Evolutionary conservation across 2,113 vertebrate species (phyloP), one percentile per base, ranked within the genome.

Genomic region (Manacus vitellinus): DNA sequence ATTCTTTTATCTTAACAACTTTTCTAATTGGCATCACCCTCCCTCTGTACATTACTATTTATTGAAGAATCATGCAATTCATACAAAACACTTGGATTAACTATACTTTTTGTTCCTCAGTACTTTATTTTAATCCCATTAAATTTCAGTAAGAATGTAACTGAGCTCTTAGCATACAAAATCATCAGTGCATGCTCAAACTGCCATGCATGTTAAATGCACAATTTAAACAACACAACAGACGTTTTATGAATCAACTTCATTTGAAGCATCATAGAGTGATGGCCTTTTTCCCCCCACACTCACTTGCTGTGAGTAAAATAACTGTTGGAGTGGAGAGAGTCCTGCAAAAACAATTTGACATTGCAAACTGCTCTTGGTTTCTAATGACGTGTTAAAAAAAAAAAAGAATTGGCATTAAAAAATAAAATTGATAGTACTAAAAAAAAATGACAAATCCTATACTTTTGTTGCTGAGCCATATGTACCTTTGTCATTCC

Each of bases 121-220:
- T 88, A 66, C 35, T 96, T 97, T 92, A 96, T 92, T 95, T 94
- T 72, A 86, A 83, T 86, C 58, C 46, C 88, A 74, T 80, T 76
- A 75, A 77, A 80, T 94, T 85, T 88, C 85, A 92, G 62, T 54
- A 90, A 54, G 37, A 93, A 46, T 59, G 46, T 86, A 80, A 88
- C 58, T 93, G 88, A 86, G 39, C 62, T 96, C n/a, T 93, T 78
- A 61, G 35, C 25, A 46, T 94, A 96, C 91, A 96, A 76, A 94
- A 72, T 84, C 54, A 86, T 86, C 82, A 88, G 52, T 82, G 94
- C 92, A 94, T 95, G 88, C 95, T 96, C 33, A 61, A 92, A 71
- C 43, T 71, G 59, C 83, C 95, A 94, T 94, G 94, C 92, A 84
- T 54, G 35, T 73, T 88, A 94, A 80, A 71, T 68, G 41, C 83